Conservation (phyloP, 2,113 vertebrate genomes). For the Cnemophilus loriae region DNA sequence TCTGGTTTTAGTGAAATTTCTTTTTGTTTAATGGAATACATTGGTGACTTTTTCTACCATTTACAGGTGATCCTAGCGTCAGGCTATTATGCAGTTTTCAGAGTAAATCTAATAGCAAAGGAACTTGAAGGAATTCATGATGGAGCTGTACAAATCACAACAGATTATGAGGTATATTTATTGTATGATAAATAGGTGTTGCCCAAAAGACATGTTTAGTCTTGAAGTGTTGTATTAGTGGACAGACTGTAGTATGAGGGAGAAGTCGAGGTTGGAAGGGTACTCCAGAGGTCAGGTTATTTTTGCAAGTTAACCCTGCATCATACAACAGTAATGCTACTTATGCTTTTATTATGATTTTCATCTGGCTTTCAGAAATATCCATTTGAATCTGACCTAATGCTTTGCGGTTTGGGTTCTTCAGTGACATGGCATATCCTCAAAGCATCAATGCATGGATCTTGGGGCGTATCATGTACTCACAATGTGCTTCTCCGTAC, state of each 20-base stretch:
- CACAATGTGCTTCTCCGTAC: background rate
- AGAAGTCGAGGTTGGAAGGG: background rate
- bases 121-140: conserved; percentile 91
- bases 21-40: background rate
- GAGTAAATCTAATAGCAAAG: conserved; percentile 88
- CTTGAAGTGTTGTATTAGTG: background rate
- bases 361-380: background rate
- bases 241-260: background rate
- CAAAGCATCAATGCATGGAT: background rate
- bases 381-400: background rate
- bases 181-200: background rate
- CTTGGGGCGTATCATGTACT: background rate
- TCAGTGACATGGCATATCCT: background rate
- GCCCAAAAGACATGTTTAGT: background rate
- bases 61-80: conserved; percentile 88
- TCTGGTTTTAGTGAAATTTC: background rate
- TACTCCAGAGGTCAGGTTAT: background rate
- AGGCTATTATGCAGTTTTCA: conserved; percentile 91
- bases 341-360: background rate
- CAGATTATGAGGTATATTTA: conserved; percentile 90
- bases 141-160: conserved; percentile 92
- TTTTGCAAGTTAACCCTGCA: background rate
- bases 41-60: background rate
- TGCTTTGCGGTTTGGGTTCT: background rate
- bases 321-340: background rate